Base-by-base conservation (phyloP, 2,888 invertebrate species). In the Sabatieria punctata region DNA sequence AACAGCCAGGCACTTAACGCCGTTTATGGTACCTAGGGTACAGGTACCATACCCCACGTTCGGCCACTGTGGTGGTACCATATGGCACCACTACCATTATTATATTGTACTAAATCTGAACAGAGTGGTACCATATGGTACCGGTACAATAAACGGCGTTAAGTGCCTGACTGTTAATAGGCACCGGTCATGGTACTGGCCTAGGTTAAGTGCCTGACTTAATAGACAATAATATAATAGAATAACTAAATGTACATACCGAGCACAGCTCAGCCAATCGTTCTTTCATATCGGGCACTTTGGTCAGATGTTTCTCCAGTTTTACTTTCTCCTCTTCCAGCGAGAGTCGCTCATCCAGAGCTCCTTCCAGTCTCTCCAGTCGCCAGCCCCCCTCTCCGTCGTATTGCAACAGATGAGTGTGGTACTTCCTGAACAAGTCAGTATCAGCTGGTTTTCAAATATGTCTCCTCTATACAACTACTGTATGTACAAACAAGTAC, bases 361-460 rank as follows among this genome's bases (percentile, higher is more conserved):
- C 67, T 6, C 67, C 66, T 54, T 76, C 74, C 48, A 78, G 65
- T 24, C 71, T 68, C 46, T 77, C 76, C 55, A 85, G 79, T 24
- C 78, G 77, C 88, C 93, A 95, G 45, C 78, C 78, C 11, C 95
- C 95, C 52, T 85, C 81, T 0, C 95, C 95, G 67, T 93, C 89
- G 68, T 95, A 95, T 63, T 91, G 85, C 23, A 97, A 72, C 43
- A 95, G 77, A 65, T 91, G 84, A 0, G 84, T 83, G 68, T 97
- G 95, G 71, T 88, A 93, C 73, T 86, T 89, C 85, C 85, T 85
- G 67, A 0, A 68, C 35, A 38, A 39, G 42, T 37, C 1, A 41
- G 48, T 15, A 38, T 38, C 8, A 38, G 21, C 8, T n/a, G 23
- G 11, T 41, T 11, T 11, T 41, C 23, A 21, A 8, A 13, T 11